Percentiles rank a stretch among this genome's conserved stretches.
These are phyloP conservation scores for Eulemur rufifrons DNA, from an alignment of 2,113 vertebrate species.

Conservation along the genomic window DNA sequence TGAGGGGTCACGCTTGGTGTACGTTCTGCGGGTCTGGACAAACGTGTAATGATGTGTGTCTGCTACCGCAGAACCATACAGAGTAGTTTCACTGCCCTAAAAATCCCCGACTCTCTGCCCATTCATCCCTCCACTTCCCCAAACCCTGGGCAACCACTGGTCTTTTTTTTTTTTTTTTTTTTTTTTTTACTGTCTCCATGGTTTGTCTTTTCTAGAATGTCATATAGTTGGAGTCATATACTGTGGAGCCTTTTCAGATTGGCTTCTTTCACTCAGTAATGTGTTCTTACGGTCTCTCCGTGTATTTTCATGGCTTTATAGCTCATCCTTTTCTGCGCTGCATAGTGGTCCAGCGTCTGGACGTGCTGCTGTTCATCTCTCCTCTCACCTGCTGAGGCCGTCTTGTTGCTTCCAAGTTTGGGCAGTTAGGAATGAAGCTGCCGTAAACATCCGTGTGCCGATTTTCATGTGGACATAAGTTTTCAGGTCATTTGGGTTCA, in stretches of 20 bases:
- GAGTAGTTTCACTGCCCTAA: not conserved
- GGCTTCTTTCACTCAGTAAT: not conserved
- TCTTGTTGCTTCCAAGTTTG: not conserved
- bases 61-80: accelerated
- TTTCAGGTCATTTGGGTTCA: not conserved
- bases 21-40: no score
- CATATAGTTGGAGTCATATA: not conserved
- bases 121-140: not conserved
- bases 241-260: not conserved
- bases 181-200: not conserved
- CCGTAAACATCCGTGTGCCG: not conserved
- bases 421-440: no score
- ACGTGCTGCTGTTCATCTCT: not conserved
- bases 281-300: no score
- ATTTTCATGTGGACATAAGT: not conserved
- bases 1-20: not conserved
- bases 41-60: not conserved
- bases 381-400: not conserved
- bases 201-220: not conserved
- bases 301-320: not conserved
- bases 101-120: not conserved
- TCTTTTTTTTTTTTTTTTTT: not conserved
- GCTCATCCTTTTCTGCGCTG: not conserved
- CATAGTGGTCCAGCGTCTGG: not conserved
- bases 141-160: not conserved